Conservation (phyloP, 2,113 vertebrate genomes). For the Podiceps cristatus region DNA sequence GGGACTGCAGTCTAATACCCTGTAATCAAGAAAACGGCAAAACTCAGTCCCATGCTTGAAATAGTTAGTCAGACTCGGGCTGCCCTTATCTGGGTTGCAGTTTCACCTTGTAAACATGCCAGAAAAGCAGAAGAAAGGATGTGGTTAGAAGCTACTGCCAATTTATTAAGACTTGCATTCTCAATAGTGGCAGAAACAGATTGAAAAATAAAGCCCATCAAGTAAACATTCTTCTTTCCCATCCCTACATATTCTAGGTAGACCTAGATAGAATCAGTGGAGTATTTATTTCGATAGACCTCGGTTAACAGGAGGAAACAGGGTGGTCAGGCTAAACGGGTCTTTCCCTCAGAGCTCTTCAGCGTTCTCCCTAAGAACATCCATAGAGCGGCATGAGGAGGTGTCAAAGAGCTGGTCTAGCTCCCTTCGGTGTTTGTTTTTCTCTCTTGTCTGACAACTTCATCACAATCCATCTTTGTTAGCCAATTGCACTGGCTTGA, state of each 20-base stretch:
- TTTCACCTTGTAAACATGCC: not conserved
- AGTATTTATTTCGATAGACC: not conserved
- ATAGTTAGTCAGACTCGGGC: not conserved
- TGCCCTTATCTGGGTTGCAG: not conserved
- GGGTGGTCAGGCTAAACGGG: not conserved
- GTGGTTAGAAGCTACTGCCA: not conserved
- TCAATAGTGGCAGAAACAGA: not conserved
- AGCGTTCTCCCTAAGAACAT: slow-evolving; percentile 50
- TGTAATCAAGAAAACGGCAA: not conserved
- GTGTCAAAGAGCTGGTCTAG: slow-evolving; percentile 16
- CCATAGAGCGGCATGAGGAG: slow-evolving; percentile 3
- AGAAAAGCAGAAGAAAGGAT: not conserved
- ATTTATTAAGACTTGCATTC: not conserved
- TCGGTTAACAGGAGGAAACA: slow-evolving; percentile 9
- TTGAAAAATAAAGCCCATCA: not conserved
- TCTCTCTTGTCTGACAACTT: slow-evolving; percentile 43
- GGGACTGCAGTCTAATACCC: not conserved
- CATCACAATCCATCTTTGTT: slow-evolving; percentile 55
- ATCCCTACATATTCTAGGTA: not conserved
- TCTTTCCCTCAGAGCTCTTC: not conserved
- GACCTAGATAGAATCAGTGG: not conserved
- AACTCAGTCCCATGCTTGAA: not conserved
- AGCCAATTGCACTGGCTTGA: slow-evolving; percentile 37
- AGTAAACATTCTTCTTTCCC: not conserved
- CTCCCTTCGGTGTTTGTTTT: slow-evolving; percentile 25